phyloP scores from a whole-genome alignment of 2,797 vertebrate genomes.

The Thamnophis elegans region DNA sequence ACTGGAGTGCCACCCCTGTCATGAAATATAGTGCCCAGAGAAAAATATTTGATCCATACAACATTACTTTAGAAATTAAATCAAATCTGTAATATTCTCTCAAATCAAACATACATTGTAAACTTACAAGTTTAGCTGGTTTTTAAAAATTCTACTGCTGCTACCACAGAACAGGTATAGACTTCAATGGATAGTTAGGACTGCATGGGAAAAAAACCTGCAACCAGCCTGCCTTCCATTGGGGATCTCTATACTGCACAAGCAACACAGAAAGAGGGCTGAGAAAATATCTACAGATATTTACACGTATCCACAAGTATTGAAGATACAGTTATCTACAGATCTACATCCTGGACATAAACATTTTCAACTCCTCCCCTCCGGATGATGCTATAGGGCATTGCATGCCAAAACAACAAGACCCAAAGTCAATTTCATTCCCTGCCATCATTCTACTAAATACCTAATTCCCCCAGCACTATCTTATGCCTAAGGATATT shows the following conservation, averaged over 20 bases:
- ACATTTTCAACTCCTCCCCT: background rate
- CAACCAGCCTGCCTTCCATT: background rate
- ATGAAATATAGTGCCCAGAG: background rate
- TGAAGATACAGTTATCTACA: background rate
- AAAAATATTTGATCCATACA: background rate
- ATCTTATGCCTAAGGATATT: background rate
- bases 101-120: background rate
- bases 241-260: background rate
- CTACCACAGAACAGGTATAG: background rate
- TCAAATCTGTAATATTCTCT: background rate
- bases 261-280: background rate
- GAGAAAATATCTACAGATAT: background rate
- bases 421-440: background rate
- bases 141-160: background rate
- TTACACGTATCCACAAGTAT: too few relatives aligned
- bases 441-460: background rate
- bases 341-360: background rate
- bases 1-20: background rate
- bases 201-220: background rate
- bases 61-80: background rate
- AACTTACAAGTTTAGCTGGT: background rate
- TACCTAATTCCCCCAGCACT: background rate
- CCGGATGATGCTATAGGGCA: background rate
- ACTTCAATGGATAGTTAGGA: background rate
- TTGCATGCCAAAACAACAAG: background rate